Base-by-base conservation (phyloP, 2,113 vertebrate genomes). In the Catagonus wagneri region DNA sequence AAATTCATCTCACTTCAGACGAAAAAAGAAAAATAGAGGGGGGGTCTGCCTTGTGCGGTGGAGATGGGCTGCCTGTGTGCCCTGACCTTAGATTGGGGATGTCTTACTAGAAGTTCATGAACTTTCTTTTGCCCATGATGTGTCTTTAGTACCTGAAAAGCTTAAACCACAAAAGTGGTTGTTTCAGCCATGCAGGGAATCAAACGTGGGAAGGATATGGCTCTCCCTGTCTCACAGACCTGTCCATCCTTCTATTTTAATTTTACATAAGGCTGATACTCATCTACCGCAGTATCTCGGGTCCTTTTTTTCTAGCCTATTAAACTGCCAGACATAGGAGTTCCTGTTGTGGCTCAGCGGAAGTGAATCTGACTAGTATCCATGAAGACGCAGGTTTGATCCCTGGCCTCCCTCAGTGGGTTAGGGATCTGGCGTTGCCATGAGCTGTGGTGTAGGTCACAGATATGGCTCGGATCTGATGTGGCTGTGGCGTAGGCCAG, bases 201-300 rank as follows among this genome's bases (percentile, higher is more conserved):
- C 2, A 7, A 22, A 44, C 2, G 0, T 0, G n/a, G 6, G 34
- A 12, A 17, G 34, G 0, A 8, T 27, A 34, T 11, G 3, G 52
- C 11, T 52, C 23, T 25, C 32, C 14, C 0, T 0, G 8, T 22
- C 39, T n/a, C 0, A 22, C 6, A 2, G n/a, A 2, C 3, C 34
- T 36, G 27, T 54, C 4, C 17, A 23, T 23, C 56, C 65, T 80
- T 52, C 20, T 65, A 22, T 17, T 52, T 32, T 9, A 20, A 60
- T 80, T 87, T 72, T 52, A 58, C 60, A 19, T 52, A 60, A 91
- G 66, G 54, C 74, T 56, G 56, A 88, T 23, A 34, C 72, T 52
- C 72, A 6, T 29, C 29, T 56, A 25, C 12, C 75, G 27, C 27
- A 61, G 39, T 52, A 75, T 66, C 68, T 29, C 63, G 81, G 13